Evolutionary conservation across 2,888 invertebrate species (phyloP).

Genomic region (Chymomyza caudatula): DNA sequence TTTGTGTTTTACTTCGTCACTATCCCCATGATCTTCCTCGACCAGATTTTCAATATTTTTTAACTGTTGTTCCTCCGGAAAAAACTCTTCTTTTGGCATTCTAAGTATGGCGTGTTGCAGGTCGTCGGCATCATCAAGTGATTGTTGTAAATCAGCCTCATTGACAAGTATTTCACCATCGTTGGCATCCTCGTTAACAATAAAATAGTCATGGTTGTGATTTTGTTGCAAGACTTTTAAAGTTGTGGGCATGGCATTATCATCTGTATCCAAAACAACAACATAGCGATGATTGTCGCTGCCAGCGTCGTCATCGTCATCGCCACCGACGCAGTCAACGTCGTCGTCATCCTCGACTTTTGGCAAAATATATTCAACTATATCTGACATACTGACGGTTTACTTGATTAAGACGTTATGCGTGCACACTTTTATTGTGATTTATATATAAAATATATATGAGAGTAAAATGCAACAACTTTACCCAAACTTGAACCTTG

Average conservation of each 20-base stretch:
- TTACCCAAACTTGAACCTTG: not conserved
- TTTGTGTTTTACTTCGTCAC: constrained; percentile 8
- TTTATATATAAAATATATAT: not conserved
- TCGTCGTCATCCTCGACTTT: constrained; percentile 21
- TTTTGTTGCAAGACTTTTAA: constrained; percentile 13
- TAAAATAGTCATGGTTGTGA: constrained; percentile 40
- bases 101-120: constrained; percentile 24
- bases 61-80: constrained; percentile 6
- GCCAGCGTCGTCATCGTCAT: constrained; percentile 21
- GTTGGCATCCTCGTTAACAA: constrained; percentile 37
- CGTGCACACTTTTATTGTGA: constrained; percentile 1
- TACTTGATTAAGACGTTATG: constrained; percentile 33
- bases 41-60: constrained; percentile 42
- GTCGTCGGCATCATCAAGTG: constrained; percentile 17
- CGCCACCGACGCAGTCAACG: not conserved
- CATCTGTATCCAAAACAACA: constrained; percentile 45
- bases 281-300: constrained; percentile 24
- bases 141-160: constrained; percentile 33
- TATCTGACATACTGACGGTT: constrained; percentile 66
- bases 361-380: constrained; percentile 63
- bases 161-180: constrained; percentile 35
- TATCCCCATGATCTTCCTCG: constrained; percentile 26
- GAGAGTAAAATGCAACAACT: not conserved
- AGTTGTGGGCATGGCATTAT: not conserved
- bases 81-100: constrained; percentile 24